phyloP scores from a whole-genome alignment of 2,888 invertebrate genomes.

The Melanargia galathea region DNA sequence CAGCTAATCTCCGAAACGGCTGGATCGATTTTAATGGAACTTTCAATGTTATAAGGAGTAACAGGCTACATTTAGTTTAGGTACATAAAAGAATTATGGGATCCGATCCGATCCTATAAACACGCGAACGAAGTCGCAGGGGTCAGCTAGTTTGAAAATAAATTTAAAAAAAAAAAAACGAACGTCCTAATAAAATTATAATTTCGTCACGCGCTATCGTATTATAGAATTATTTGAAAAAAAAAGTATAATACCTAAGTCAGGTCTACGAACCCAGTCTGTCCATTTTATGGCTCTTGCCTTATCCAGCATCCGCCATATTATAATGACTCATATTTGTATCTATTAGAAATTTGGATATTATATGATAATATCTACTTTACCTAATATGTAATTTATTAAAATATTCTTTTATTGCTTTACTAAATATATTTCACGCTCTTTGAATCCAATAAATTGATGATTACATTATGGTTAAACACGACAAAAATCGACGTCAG shows the following conservation, averaged over 20 bases:
- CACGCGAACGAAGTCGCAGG: too few relatives aligned
- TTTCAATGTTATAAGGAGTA: too few relatives aligned
- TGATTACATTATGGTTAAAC: too few relatives aligned
- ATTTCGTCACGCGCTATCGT: too few relatives aligned
- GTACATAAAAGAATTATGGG: too few relatives aligned
- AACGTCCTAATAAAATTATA: neutral
- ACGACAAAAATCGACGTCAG: too few relatives aligned
- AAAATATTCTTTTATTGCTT: conserved; percentile 2
- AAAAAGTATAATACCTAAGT: conserved; percentile 1
- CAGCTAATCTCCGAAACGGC: too few relatives aligned
- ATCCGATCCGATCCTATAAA: too few relatives aligned
- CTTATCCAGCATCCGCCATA: conserved; percentile 39
- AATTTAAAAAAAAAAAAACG: too few relatives aligned
- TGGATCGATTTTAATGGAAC: too few relatives aligned
- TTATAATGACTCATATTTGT: conserved; percentile 45
- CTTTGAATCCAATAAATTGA: conserved; percentile 1
- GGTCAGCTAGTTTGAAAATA: too few relatives aligned
- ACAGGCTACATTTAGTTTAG: too few relatives aligned
- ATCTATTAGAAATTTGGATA: conserved; percentile 37
- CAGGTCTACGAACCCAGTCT: conserved; percentile 45
- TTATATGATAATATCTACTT: conserved; percentile 16
- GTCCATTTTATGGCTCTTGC: conserved; percentile 37
- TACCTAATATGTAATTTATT: conserved; percentile 6
- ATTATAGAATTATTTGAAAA: neutral
- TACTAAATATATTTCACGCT: neutral